Evolutionary conservation across 2,113 vertebrate genomes (phyloP).

Genomic region (Pardalotus punctatus): DNA sequence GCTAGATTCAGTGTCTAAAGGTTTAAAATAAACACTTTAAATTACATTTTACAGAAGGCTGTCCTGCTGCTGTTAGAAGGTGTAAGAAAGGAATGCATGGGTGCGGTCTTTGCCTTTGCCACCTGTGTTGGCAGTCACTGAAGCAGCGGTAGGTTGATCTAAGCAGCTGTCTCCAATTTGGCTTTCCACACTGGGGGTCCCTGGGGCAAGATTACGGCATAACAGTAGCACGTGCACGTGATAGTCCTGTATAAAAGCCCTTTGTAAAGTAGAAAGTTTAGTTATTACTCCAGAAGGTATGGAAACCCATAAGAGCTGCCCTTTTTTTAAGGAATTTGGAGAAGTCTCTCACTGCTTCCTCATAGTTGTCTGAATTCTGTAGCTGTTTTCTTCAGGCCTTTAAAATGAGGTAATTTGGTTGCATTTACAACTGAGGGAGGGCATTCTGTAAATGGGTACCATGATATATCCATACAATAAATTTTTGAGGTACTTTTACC

Average conservation of each 20-base stretch:
- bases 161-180: neutral
- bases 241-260: neutral
- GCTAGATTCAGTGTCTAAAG: neutral
- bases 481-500: neutral
- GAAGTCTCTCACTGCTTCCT: neutral
- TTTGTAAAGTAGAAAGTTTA: neutral
- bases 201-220: neutral
- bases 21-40: neutral
- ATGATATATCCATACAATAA: neutral
- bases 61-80: neutral
- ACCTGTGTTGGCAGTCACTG: neutral
- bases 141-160: neutral
- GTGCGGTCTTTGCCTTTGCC: neutral
- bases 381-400: neutral
- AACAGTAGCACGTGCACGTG: neutral
- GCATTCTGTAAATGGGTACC: neutral
- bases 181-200: neutral
- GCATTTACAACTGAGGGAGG: neutral
- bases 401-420: neutral
- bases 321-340: neutral
- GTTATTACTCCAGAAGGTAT: neutral
- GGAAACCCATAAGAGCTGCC: accelerated
- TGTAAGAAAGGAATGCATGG: neutral
- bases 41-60: neutral
- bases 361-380: neutral